Conservation (phyloP, 2,888 invertebrate genomes). For the Limnephilus rhombicus region DNA sequence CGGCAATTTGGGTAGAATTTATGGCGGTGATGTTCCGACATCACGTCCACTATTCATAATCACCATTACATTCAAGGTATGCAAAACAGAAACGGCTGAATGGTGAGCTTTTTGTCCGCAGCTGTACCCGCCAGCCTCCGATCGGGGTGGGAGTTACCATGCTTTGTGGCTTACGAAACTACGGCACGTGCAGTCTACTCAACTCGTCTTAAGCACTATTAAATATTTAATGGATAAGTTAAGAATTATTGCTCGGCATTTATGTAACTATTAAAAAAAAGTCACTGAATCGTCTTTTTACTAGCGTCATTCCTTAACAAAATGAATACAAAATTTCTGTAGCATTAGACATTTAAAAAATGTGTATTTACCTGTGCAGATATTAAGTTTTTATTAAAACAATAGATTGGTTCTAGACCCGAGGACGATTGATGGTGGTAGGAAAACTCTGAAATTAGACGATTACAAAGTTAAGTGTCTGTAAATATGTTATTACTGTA, state of each 20-base stretch:
- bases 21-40: constrained; percentile 57
- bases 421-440: no score
- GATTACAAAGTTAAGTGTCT: no score
- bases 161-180: neutral
- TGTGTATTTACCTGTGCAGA: no score
- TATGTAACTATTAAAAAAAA: neutral
- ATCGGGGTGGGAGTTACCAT: neutral
- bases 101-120: constrained; percentile 51
- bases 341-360: no score
- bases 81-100: constrained; percentile 62
- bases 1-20: constrained; percentile 65
- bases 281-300: no score
- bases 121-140: neutral
- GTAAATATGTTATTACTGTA: no score
- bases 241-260: neutral
- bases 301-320: no score
- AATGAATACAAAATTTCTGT: no score
- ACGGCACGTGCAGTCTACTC: neutral
- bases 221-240: neutral
- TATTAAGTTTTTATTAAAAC: no score
- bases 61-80: constrained; percentile 66
- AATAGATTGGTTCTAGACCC: no score
- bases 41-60: constrained; percentile 65
- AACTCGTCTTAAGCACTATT: neutral
- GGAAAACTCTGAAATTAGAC: no score